Base-by-base conservation (phyloP, 1,140 invertebrate species). In the Coptotermes formosanus region DNA sequence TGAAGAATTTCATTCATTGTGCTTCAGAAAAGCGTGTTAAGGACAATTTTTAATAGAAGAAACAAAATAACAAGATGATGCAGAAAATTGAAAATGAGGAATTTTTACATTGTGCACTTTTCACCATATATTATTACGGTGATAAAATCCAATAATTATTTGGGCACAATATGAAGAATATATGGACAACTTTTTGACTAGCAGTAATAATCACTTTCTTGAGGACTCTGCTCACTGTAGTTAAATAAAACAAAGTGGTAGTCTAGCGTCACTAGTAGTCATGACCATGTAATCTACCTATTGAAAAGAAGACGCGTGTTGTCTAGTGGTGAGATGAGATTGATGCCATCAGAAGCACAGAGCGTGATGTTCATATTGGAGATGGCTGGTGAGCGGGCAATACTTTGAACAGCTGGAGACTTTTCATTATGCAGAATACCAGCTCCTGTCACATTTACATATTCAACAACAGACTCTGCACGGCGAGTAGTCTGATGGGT, bases 401-500 rank as follows among this genome's bases (percentile, higher is more conserved):
- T 95, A 43, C 96, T 94, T 90, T 99, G 96, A 81, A 99, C 92
- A 6, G 98, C 98, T 0, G 98, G 96, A 7, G 95, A 96, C 91
- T 97, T 98, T 91, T 99, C 97, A 89, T 97, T 98, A 89, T 99
- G 99, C 19, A 99, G 92, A 85, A 99, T 96, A 30, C 98, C 99
- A 83, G 98, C 99, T n/a, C 98, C 97, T 55, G 95, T 93, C 82
- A 99, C 97, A 87, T 97, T 95, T 0, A 99, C 94, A 89, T 95
- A 96, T 89, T 96, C 94, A 84, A 99, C 88, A 0, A 94, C 91
- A 30, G 97, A 98, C 89, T 97, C 96, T 59, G 93, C 91, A 88
- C 92, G 92, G 32, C 91, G 92, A 52, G 94, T 89, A 0, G 94
- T 94, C 87, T 94, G 94, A 89, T 97, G 96, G 0, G 95, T 96